These are phyloP conservation scores for Antitype chi DNA, from an alignment of 2,888 invertebrate species.

Conservation along the genomic window DNA sequence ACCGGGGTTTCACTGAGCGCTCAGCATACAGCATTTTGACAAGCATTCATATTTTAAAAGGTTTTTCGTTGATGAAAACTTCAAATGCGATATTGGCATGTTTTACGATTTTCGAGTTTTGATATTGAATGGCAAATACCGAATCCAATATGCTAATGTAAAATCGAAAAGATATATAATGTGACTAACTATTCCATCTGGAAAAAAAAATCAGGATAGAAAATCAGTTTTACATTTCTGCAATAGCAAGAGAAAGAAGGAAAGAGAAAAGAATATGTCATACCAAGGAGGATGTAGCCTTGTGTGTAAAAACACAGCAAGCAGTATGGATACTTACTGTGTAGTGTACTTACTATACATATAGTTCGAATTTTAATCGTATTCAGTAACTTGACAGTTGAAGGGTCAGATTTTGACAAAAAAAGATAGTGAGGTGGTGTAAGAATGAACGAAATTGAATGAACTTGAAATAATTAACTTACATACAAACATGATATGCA, in stretches of 20 bases:
- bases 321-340: neutral
- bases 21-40: slow-evolving; percentile 40
- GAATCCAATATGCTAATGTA: slow-evolving; percentile 7
- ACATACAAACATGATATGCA: too few species aligned
- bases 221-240: neutral
- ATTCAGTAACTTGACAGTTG: too few species aligned
- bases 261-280: neutral
- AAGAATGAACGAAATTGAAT: too few species aligned
- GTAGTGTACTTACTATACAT: neutral
- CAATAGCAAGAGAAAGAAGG: neutral
- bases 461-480: too few species aligned
- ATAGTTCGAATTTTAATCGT: too few species aligned
- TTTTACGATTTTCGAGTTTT: slow-evolving; percentile 23
- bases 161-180: slow-evolving; percentile 1
- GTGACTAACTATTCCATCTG: neutral
- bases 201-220: neutral
- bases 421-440: too few species aligned
- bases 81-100: slow-evolving; percentile 11
- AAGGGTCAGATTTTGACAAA: too few species aligned
- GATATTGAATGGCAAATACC: slow-evolving; percentile 26
- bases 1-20: neutral
- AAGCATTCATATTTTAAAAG: slow-evolving; percentile 42
- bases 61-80: slow-evolving; percentile 33
- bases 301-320: slow-evolving; percentile 2
- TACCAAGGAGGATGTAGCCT: neutral